phyloP scores from a whole-genome alignment of 2,888 invertebrate genomes.

The Automeris io region DNA sequence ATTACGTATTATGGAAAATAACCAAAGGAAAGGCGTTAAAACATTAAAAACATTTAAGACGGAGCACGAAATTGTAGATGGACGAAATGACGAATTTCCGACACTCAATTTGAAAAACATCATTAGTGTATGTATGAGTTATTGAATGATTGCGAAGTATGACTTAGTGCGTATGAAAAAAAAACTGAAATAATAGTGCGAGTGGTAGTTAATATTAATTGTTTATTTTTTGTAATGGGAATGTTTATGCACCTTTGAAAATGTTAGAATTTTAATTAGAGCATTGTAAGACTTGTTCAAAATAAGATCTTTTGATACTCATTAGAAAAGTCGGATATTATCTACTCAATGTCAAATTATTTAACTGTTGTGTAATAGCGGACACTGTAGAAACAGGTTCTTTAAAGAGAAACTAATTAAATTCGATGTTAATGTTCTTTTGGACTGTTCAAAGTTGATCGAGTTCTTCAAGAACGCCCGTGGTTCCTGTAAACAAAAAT shows the following conservation, averaged over 20 bases:
- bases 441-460: no score
- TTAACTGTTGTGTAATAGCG: background rate
- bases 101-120: background rate
- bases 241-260: background rate
- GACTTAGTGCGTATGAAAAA: background rate
- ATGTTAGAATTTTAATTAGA: background rate
- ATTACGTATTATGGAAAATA: background rate
- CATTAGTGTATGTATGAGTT: background rate
- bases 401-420: background rate
- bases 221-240: background rate
- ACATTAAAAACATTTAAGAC: background rate
- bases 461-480: conserved; percentile 14
- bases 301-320: conserved; percentile 1
- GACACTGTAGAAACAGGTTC: background rate
- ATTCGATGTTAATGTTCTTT: background rate
- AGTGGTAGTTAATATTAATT: background rate
- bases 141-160: background rate
- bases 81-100: background rate
- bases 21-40: conserved; percentile 2
- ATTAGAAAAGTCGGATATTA: conserved; percentile 2
- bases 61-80: background rate
- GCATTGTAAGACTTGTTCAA: background rate
- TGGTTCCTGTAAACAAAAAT: conserved; percentile 50
- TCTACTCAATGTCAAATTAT: no score
- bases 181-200: background rate